Evolutionary conservation across 2,113 vertebrate species (phyloP), one percentile per base, ranked within the genome.

Genomic region (Ictalurus punctatus): DNA sequence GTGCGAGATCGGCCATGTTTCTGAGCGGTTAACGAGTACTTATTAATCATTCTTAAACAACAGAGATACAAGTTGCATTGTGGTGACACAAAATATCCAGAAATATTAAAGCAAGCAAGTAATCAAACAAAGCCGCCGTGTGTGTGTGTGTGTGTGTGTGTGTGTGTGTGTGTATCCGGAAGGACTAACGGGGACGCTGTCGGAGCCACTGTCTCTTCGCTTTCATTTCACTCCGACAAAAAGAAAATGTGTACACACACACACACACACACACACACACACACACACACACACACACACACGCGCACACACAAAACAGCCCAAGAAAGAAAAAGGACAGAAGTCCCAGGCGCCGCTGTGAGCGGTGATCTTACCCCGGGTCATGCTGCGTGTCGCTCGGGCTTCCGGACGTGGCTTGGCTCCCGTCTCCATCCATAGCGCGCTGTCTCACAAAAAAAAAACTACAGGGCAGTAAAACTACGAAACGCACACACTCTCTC

Each of bases 1-100:
- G 96, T 97, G 96, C 97, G 96, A 97, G 96, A 97, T 97, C 97
- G 97, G 97, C 97, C 97, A 98, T 98, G 97, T 98, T 98, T 74
- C 52, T 56, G 30, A 96, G 97, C 96, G 97, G 96, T 96, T 96
- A 97, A 97, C 96, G 34, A 58, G 34, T n/a, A 67, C 8, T 83
- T 65, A 69, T 12, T 97, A 8, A 21, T 54, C 2, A 30, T 17
- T 6, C 10, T 48, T 48, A 48, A 48, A 44, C 40, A 23, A 86
- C 0, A 65, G 17, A 52, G 61, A 80, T 21, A 61, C 58, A 52
- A 79, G 86, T 61, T 73, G 67, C 74, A 52, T 8, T 37, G 10
- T 17, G 86, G 17, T 21, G 6, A 1, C 37, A 84, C 56, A 84
- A 58, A 58, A 58, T 58, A 76, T 56, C 56, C 48, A 0, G 10